A percentile compares a stretch with the other conserved stretches of the same genome.
These are phyloP conservation scores for Apus apus DNA, from an alignment of 2,113 vertebrate genomes.

Conservation along the genomic window DNA sequence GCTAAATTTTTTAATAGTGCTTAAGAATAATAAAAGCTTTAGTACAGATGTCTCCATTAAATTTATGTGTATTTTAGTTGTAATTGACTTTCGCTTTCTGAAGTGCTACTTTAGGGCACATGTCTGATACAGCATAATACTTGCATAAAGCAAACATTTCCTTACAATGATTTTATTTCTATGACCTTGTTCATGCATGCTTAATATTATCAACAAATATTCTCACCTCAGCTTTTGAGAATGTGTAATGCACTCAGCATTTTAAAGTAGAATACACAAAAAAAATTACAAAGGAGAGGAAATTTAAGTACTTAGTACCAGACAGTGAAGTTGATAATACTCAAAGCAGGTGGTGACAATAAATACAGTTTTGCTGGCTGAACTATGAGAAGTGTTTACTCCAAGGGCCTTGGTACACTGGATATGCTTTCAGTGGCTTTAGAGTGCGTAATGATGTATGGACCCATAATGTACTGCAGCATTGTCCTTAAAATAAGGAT, in stretches of 20 bases:
- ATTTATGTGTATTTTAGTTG: not conserved
- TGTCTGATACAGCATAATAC: not conserved
- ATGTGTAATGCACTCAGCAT: not conserved
- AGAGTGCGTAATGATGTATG: not conserved
- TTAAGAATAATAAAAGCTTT: not conserved
- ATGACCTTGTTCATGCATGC: not conserved
- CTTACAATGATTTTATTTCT: not conserved
- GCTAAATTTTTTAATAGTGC: not conserved
- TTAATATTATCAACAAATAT: not conserved
- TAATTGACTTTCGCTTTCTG: not conserved
- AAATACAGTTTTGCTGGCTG: not conserved
- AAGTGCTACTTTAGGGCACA: not conserved
- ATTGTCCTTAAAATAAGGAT: not conserved
- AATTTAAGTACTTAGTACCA: not conserved
- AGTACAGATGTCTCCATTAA: not conserved
- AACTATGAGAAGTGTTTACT: not conserved
- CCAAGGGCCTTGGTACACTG: not conserved
- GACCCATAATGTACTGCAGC: not conserved
- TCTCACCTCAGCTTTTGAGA: not conserved
- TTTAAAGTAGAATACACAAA: not conserved
- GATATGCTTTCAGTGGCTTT: not conserved
- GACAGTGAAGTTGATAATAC: not conserved
- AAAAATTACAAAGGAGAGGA: not conserved
- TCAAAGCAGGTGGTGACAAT: not conserved
- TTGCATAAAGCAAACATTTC: not conserved